Percentiles rank a stretch among this genome's conserved stretches.
These are phyloP conservation scores for Poecile atricapillus DNA, from an alignment of 2,113 vertebrate genomes.

Conservation along the genomic window DNA sequence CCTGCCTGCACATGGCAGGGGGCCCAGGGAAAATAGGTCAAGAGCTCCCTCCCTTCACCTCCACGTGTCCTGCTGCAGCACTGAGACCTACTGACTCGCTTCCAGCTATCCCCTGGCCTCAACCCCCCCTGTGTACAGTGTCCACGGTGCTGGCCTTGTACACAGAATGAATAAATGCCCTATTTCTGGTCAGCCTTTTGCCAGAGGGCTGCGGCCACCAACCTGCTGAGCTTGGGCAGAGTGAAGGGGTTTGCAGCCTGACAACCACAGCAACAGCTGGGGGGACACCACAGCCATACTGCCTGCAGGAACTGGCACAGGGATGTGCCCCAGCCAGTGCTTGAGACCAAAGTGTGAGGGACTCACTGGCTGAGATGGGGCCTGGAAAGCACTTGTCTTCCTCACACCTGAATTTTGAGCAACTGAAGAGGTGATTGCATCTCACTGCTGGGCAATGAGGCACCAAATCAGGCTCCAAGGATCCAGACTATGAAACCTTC, in stretches of 20 bases:
- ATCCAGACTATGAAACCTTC: neutral
- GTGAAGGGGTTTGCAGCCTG: neutral
- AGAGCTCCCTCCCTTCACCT: neutral
- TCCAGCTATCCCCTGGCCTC: neutral
- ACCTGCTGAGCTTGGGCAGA: neutral
- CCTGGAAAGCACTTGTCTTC: neutral
- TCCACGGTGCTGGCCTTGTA: fast-evolving
- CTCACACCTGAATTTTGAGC: neutral
- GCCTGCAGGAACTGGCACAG: neutral
- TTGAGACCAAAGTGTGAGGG: neutral
- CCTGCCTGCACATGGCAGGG: neutral
- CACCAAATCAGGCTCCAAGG: neutral
- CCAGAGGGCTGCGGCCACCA: neutral
- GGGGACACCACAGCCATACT: neutral
- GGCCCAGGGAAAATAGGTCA: neutral
- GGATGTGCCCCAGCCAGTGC: neutral
- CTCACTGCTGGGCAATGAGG: neutral
- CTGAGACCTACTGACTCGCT: neutral
- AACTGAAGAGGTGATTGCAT: neutral
- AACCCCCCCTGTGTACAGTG: fast-evolving
- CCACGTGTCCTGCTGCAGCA: fast-evolving
- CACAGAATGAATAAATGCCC: neutral
- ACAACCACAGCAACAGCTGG: neutral
- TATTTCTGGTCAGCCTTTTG: neutral
- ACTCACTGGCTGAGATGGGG: neutral